Evolutionary conservation across 2,888 invertebrate genomes (phyloP).

Genomic region (Neria commutata): DNA sequence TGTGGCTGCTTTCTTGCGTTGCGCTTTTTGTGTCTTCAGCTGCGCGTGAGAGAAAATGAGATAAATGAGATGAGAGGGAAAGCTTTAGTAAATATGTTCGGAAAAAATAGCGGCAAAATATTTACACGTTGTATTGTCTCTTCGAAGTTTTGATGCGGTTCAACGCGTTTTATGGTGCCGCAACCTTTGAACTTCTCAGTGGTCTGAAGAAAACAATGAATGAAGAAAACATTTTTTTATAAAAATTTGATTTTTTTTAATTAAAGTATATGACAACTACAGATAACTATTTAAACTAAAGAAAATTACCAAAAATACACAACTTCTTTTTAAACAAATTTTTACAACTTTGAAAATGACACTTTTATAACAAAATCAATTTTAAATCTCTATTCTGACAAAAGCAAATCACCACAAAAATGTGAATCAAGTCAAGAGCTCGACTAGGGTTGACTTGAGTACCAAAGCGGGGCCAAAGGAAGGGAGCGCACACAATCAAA

Average conservation of each 20-base stretch:
- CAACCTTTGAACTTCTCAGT: constrained; percentile 57
- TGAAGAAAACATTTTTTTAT: too few relatives aligned
- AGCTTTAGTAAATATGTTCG: background rate
- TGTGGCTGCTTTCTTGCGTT: constrained; percentile 56
- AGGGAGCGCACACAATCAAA: constrained; percentile 15
- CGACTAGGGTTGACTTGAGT: background rate
- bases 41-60: constrained; percentile 26
- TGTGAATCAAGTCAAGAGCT: background rate
- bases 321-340: background rate
- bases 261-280: too few relatives aligned
- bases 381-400: too few relatives aligned
- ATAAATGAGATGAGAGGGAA: constrained; percentile 11
- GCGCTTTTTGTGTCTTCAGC: constrained; percentile 61
- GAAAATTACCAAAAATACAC: background rate
- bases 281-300: too few relatives aligned
- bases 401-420: too few relatives aligned
- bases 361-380: background rate
- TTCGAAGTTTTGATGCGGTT: constrained; percentile 61
- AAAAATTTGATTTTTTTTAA: too few relatives aligned
- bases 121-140: constrained; percentile 62
- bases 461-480: too few relatives aligned
- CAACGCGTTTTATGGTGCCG: constrained; percentile 58
- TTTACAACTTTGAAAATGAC: background rate
- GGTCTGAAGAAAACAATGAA: constrained; percentile 44
- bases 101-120: constrained; percentile 25